Conservation (phyloP, 23 tunicate genomes). For the Phallusia fumigata region DNA sequence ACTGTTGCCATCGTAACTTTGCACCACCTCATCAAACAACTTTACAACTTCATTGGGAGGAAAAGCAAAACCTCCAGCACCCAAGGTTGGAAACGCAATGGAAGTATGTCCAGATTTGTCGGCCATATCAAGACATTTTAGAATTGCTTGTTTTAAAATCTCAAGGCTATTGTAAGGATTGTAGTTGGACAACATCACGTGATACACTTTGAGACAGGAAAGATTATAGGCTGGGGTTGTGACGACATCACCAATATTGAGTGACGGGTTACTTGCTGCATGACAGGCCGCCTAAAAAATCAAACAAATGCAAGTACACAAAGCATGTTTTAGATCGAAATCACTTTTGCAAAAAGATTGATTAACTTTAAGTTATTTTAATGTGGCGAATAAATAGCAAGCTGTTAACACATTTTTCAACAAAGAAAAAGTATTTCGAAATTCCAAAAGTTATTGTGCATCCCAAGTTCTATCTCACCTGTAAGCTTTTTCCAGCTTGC, state of each 20-base stretch:
- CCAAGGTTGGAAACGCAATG: constrained; percentile 68
- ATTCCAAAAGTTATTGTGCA: not conserved
- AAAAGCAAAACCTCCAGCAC: constrained; percentile 59
- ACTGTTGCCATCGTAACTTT: constrained; percentile 22
- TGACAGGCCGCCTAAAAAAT: not conserved
- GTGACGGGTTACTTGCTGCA: not conserved
- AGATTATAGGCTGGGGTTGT: constrained; percentile 24
- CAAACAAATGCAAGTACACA: no score
- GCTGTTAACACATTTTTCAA: no score
- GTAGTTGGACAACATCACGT: constrained; percentile 18
- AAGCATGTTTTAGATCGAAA: not conserved
- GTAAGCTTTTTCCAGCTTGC: constrained; percentile 36
- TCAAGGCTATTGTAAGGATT: not conserved
- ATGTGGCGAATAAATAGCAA: no score
- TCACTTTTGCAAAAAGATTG: no score
- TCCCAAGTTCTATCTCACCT: constrained; percentile 25
- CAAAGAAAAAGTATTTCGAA: no score
- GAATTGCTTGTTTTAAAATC: not conserved
- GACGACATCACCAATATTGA: constrained; percentile 23
- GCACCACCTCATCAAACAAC: constrained; percentile 23
- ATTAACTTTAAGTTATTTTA: not conserved
- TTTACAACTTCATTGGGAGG: constrained; percentile 34
- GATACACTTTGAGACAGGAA: constrained; percentile 22
- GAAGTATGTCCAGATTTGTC: constrained; percentile 27
- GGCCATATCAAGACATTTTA: constrained; percentile 38